phyloP scores from a whole-genome alignment of 2,113 vertebrate species.

The Channa argus region DNA sequence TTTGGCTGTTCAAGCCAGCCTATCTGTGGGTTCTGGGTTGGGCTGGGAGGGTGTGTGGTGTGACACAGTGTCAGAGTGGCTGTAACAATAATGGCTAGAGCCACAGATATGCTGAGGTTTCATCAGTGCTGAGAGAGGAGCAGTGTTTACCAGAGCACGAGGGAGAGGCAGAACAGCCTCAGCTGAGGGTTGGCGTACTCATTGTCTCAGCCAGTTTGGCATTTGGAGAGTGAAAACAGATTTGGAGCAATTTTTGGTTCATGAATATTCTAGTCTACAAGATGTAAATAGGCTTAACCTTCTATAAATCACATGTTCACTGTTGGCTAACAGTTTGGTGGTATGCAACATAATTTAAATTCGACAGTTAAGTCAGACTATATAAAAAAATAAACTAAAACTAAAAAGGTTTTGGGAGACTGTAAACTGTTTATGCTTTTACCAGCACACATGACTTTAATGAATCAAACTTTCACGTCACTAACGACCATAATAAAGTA shows the following conservation, averaged over 20 bases:
- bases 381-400: constrained; percentile 28
- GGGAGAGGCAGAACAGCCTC: background rate
- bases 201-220: background rate
- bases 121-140: constrained; percentile 4
- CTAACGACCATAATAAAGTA: background rate
- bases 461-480: constrained; percentile 13
- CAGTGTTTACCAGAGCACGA: background rate
- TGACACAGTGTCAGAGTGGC: background rate
- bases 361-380: background rate
- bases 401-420: constrained; percentile 13
- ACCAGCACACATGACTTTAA: constrained; percentile 1
- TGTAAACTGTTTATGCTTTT: background rate
- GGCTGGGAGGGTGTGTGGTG: constrained; percentile 4
- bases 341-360: constrained; percentile 5
- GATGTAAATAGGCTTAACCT: background rate
- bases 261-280: background rate
- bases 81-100: background rate
- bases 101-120: constrained; percentile 8
- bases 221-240: background rate
- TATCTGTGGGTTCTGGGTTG: background rate
- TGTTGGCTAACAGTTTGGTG: background rate
- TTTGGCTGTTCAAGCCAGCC: background rate
- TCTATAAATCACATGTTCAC: background rate
- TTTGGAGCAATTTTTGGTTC: background rate
- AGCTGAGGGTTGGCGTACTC: background rate